Base-by-base conservation (phyloP, 2,113 vertebrate genomes). In the Phrynosoma platyrhinos region DNA sequence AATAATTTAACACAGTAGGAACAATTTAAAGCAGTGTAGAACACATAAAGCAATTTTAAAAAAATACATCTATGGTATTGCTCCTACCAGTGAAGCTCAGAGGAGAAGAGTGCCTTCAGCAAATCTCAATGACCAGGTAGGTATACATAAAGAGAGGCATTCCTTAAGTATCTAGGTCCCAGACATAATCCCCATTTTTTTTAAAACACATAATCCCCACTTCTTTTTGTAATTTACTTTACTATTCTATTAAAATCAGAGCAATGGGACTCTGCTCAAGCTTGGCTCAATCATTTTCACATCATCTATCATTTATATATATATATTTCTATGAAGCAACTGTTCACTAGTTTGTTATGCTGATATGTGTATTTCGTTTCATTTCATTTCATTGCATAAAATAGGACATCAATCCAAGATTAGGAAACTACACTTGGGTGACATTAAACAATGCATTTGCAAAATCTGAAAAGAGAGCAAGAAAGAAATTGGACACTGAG, bases 301-400 rank as follows among this genome's bases (percentile, higher is more conserved):
- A 75, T 36, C 74, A 5, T 20, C 36, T 40, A 36, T 40, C 2
- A 32, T 16, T 55, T 58, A 9, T 40, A 9, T 53, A 79, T 81
- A 47, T 47, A 4, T 9, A 10, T 21, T 78, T 16, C 79, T 89
- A 87, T 27, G 69, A 62, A 4, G 4, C 68, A 69, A 72, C 10
- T 53, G 27, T 18, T 82, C 47, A 30, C 13, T 23, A 72, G 1
- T n/a, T 25, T 85, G 2, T 36, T 68, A 27, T 79, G 2, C 6
- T 5, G 27, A 40, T 81, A 69, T 16, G 74, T 5, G 25, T 1
- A 52, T n/a, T n/a, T n/a, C n/a, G n/a, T 0, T 58, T 4, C 52
- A 83, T 79, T 81, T 75, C 66, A 21, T 1, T 83, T 86, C 77
- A 87, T 55, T 42, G 13, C 42, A 52, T 66, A 68, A 68, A 52